These are phyloP conservation scores for Chrysotoxum bicinctum DNA, from an alignment of 2,888 invertebrate species.

Conservation along the genomic window DNA sequence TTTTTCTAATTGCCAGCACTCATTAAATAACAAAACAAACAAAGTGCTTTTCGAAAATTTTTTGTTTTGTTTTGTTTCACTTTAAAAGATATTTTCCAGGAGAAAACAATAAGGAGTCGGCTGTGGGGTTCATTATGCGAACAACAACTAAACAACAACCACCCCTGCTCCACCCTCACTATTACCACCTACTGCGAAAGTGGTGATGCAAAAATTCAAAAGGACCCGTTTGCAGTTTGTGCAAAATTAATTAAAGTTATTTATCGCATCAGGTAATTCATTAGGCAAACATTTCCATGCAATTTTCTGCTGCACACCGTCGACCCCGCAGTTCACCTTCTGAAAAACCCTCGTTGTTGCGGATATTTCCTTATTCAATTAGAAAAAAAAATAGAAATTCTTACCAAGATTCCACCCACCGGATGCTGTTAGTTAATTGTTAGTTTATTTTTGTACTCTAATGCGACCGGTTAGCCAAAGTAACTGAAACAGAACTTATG, in stretches of 20 bases:
- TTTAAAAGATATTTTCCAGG: constrained; percentile 12
- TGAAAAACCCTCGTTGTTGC: not conserved
- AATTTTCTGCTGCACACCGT: not conserved
- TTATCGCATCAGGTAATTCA: constrained; percentile 68
- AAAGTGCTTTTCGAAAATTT: constrained; percentile 18
- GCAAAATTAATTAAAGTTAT: constrained; percentile 65
- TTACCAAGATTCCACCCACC: not conserved
- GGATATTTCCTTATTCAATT: constrained; percentile 45
- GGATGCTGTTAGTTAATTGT: constrained; percentile 44
- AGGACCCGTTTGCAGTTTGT: constrained; percentile 31
- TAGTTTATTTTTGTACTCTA: constrained; percentile 11
- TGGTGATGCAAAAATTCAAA: constrained; percentile 50
- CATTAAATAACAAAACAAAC: constrained; percentile 26
- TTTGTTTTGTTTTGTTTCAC: not conserved
- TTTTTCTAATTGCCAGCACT: constrained; percentile 40
- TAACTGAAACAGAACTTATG: not conserved
- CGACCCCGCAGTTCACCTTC: not conserved
- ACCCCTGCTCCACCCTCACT: not conserved
- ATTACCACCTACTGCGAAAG: not conserved
- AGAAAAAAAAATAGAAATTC: constrained; percentile 52
- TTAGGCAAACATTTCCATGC: constrained; percentile 52
- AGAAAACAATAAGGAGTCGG: not conserved
- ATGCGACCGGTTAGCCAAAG: constrained; percentile 34
- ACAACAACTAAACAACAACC: not conserved
- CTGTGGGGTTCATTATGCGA: not conserved